These are phyloP conservation scores for Melierax canorus DNA, from an alignment of 2,113 vertebrate species.

Conservation along the genomic window DNA sequence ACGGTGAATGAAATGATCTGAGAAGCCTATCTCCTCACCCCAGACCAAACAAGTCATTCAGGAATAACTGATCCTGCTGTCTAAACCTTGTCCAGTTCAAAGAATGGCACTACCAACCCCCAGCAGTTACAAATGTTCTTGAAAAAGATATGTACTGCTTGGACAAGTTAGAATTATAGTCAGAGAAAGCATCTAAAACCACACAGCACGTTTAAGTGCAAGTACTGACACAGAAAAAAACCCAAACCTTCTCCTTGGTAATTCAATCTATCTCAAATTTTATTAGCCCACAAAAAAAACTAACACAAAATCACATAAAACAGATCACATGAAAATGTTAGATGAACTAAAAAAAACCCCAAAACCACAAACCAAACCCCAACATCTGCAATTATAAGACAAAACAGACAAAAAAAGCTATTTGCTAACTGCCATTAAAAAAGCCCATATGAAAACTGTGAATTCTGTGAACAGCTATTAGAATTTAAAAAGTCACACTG, in stretches of 20 bases:
- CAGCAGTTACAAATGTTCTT: background rate
- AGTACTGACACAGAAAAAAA: background rate
- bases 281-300: background rate
- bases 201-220: background rate
- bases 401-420: background rate
- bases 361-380: no score
- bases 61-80: background rate
- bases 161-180: background rate
- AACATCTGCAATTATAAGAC: background rate
- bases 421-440: background rate
- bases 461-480: background rate
- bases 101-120: background rate
- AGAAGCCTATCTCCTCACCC: background rate
- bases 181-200: background rate
- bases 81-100: background rate
- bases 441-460: background rate
- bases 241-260: background rate
- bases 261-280: background rate
- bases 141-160: accelerated
- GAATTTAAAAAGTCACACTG: background rate
- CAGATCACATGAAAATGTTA: background rate
- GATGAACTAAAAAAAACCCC: background rate
- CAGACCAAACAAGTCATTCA: background rate
- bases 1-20: background rate
- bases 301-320: background rate